Base-by-base conservation (phyloP, 2,888 invertebrate species). In the Pemphredon lugubris region DNA sequence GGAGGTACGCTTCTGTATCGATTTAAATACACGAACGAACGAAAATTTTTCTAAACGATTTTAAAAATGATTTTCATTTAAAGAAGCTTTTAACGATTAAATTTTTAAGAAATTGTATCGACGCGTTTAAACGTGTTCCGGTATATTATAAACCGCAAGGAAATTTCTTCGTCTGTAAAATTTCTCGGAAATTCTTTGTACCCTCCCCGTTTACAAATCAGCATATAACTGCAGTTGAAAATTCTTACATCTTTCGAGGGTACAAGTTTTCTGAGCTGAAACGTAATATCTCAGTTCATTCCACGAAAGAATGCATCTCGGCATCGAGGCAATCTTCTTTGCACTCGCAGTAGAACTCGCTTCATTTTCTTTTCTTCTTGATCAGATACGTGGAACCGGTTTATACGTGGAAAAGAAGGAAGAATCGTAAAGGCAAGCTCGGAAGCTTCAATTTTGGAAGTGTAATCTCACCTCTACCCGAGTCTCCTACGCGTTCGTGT, bases 341-440 rank as follows among this genome's bases (percentile, higher is more conserved):
- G 61, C 48, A 9, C 58, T 58, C 39, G 37, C 59, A 30, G 64
- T 30, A 21, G 50, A 44, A 18, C 34, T 30, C 16, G 45, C 54
- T n/a, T 26, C 60, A 30, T 54, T 66, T 66, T 51, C 61, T 61
- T 66, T 45, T 64, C 65, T 71, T 59, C 58, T 61, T 42, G 61
- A 77, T 77, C 67, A 64, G 67, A 77, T 71, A 63, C 48, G 55
- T 11, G 47, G 20, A 75, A 77, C 68, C 69, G 66, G 77, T 78
- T 78, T 73, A 64, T 32, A 75, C 53, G 64, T 54, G 63, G 51
- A 55, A 57, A 75, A 58, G 63, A 68, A 74, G 71, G 73, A 64
- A 57, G 64, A 42, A 48, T 61, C 47, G 60, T 61, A 57, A 73
- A 68, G 40, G 37, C 51, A 30, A 37, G 76, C 61, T 45, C 65